Evolutionary conservation across 2,113 vertebrate genomes (phyloP).

Genomic region (Mobula hypostoma): DNA sequence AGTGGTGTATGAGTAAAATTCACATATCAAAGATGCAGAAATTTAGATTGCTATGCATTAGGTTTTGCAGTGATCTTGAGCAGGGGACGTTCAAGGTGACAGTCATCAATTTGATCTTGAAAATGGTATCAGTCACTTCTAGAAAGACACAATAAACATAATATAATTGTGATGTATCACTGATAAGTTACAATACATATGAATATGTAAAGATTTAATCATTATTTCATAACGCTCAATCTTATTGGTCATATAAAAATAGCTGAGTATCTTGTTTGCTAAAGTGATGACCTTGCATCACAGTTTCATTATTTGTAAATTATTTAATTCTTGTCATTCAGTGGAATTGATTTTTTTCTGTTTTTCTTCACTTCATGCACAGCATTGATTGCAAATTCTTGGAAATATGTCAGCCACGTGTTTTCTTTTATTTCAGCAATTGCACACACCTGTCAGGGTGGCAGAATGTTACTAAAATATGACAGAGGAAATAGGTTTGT

Average conservation of each 20-base stretch:
- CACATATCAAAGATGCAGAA: neutral
- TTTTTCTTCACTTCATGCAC: neutral
- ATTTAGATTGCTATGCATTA: neutral
- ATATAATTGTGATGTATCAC: neutral
- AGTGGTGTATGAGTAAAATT: neutral
- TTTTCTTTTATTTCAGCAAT: neutral
- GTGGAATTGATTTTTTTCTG: neutral
- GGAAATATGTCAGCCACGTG: neutral
- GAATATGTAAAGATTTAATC: neutral
- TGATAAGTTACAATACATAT: neutral
- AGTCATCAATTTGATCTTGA: neutral
- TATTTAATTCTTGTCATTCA: neutral
- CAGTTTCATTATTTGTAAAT: neutral
- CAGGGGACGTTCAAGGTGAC: neutral
- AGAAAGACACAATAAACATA: neutral
- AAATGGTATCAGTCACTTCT: neutral
- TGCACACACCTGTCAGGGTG: neutral
- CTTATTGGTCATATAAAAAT: neutral
- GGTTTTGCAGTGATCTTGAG: neutral
- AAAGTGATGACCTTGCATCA: neutral
- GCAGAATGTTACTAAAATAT: neutral
- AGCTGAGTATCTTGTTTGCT: neutral
- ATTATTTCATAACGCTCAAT: neutral
- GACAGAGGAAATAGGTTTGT: neutral
- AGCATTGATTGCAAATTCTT: neutral